These are phyloP conservation scores for Pterobdella sp. DNA, from an alignment of 2,888 invertebrate genomes.

Conservation along the genomic window DNA sequence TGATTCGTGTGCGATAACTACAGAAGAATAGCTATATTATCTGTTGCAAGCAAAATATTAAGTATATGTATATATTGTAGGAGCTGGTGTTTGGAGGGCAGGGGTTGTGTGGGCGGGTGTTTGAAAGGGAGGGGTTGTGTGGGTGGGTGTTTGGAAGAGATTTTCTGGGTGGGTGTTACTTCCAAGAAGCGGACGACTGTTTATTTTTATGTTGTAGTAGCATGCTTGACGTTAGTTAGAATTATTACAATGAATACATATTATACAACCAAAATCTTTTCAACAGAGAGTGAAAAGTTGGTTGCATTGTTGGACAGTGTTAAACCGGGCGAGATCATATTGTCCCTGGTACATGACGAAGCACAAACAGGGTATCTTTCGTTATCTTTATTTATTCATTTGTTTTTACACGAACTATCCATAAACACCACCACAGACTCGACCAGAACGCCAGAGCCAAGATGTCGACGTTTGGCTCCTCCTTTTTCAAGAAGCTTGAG, in stretches of 20 bases:
- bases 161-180: not conserved
- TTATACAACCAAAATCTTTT: too few relatives aligned
- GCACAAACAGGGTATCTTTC: conserved; percentile 23
- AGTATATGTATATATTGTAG: too few relatives aligned
- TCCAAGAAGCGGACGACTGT: not conserved
- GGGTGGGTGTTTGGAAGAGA: not conserved
- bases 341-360: conserved; percentile 24
- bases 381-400: too few relatives aligned
- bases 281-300: conserved; percentile 25
- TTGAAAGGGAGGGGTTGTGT: not conserved
- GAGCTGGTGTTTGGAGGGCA: not conserved
- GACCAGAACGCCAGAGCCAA: conserved; percentile 53
- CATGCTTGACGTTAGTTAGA: too few relatives aligned
- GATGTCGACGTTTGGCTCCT: conserved; percentile 55
- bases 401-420: too few relatives aligned
- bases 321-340: conserved; percentile 6
- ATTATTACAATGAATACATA: too few relatives aligned
- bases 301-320: conserved; percentile 5
- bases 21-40: too few relatives aligned
- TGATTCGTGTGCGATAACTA: too few relatives aligned
- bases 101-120: not conserved
- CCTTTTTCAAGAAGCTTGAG: conserved; percentile 55
- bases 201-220: too few relatives aligned
- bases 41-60: too few relatives aligned
- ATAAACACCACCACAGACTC: conserved; percentile 43